Percentiles rank a stretch among this genome's conserved stretches.
phyloP scores from a whole-genome alignment of 2,888 invertebrate genomes.

The Nomada fucata region DNA sequence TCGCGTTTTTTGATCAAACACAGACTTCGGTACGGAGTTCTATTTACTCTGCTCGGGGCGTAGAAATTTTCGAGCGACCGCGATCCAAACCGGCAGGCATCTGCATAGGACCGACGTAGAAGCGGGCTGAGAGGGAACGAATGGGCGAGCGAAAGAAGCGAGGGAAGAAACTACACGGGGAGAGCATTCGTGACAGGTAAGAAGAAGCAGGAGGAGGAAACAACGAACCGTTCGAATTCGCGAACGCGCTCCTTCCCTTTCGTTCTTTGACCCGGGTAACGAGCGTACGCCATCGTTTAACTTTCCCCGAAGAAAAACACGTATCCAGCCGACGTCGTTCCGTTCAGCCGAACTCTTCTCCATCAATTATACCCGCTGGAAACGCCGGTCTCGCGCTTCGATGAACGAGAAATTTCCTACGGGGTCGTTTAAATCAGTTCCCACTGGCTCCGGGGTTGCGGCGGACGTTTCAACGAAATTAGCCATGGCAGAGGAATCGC shows the following conservation, averaged over 20 bases:
- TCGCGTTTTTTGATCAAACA: conserved; percentile 34
- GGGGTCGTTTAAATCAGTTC: conserved; percentile 30
- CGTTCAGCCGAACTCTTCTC: conserved; percentile 6
- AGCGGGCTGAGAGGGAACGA: conserved; percentile 17
- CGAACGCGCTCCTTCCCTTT: conserved; percentile 12
- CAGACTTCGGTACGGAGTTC: conserved; percentile 26
- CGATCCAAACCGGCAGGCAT: conserved; percentile 27
- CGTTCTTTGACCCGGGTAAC: conserved; percentile 58
- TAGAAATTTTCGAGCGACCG: conserved; percentile 53
- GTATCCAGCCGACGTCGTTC: conserved; percentile 54
- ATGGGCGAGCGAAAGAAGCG: conserved; percentile 27
- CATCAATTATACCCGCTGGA: conserved; percentile 59
- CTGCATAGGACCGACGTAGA: conserved; percentile 23
- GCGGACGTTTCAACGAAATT: no score
- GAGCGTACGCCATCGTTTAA: conserved; percentile 68
- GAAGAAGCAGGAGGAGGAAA: conserved; percentile 21
- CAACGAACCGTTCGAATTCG: conserved; percentile 4
- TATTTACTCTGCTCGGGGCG: conserved; percentile 52
- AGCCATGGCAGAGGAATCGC: no score
- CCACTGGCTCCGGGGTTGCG: no score
- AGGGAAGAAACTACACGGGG: conserved; percentile 41
- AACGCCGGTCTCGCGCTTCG: conserved; percentile 40
- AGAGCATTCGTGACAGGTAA: conserved; percentile 63
- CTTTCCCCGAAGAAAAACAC: conserved; percentile 75
- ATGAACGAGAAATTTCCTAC: conserved; percentile 41